Base-by-base conservation (phyloP, 2,113 vertebrate species). In the Oreochromis tanganicae region DNA sequence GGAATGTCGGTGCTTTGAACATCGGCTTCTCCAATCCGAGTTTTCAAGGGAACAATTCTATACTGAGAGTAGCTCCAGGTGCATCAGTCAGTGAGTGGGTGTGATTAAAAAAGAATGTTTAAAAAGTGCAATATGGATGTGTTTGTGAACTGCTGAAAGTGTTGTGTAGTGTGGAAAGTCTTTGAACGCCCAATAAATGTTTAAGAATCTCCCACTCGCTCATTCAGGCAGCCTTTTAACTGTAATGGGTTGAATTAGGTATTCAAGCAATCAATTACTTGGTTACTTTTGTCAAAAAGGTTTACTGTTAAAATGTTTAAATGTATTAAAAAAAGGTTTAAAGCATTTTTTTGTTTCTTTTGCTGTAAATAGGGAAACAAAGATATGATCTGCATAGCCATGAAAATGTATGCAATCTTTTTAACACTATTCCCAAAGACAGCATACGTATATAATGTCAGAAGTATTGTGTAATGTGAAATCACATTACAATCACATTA, bases 31-130 rank as follows among this genome's bases (percentile, higher is more conserved):
- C 24, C 24, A 16, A 14, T 59, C 24, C 1, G 5, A 56, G 55
- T 24, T 13, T 0, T 0, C n/a, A 43, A 21, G 63, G 36, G 2
- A 66, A 66, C 4, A 38, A 0, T n/a, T 3, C 34, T 63, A 7
- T 36, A 36, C 32, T 3, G 10, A 66, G 34, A 66, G 32, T 38
- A 38, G 17, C 34, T 66, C 59, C 59, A 36, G 59, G 32, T 63
- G 59, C 59, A 36, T 63, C 59, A 0, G 59, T 36, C 59, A n/a
- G 61, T 66, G 61, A 66, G 17, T 66, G 34, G 61, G 61, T 38
- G 34, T 66, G 61, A 66, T 66, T 38, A n/a, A 19, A 19, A 63
- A 32, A 34, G 34, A 63, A 32, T 19, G 34, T 34, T 19, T 3
- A 21, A 66, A 66, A 38, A 66, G 19, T 0, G 19, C 61, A 38